Evolutionary conservation across 2,888 invertebrate genomes (phyloP).

Genomic region (Gordius sp.): DNA sequence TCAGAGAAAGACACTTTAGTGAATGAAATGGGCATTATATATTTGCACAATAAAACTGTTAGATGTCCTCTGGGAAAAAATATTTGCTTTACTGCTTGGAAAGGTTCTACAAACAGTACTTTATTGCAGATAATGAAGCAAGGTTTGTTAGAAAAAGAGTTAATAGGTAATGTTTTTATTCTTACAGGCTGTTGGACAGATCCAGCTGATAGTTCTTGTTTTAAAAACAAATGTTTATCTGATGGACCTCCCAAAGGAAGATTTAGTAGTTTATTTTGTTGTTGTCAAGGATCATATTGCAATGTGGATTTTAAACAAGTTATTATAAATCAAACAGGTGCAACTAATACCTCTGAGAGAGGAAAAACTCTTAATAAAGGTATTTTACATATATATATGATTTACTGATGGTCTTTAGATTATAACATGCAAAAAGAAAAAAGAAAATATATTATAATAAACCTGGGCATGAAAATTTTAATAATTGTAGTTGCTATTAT

Average conservation of each 20-base stretch:
- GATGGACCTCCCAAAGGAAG: conserved; percentile 23
- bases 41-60: conserved; percentile 20
- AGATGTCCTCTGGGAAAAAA: conserved; percentile 28
- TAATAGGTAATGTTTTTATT: conserved; percentile 16
- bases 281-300: background rate
- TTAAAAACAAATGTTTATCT: conserved; percentile 34
- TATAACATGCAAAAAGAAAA: no score
- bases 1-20: no score
- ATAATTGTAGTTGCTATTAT: conserved; percentile 19
- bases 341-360: background rate
- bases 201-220: conserved; percentile 30
- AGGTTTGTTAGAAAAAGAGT: conserved; percentile 35
- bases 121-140: conserved; percentile 38
- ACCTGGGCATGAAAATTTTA: background rate
- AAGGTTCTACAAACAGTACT: conserved; percentile 37
- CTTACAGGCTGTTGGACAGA: conserved; percentile 33
- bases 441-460: background rate
- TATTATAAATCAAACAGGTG: background rate
- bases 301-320: background rate
- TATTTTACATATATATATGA: background rate
- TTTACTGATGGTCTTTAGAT: background rate
- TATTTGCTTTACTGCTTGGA: conserved; percentile 48
- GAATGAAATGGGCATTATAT: background rate
- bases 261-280: background rate
- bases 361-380: background rate